A percentile compares a stretch with the other conserved stretches of the same genome.
Conservation (phyloP, 2,797 vertebrate genomes). For the Spinus olivaceus region DNA sequence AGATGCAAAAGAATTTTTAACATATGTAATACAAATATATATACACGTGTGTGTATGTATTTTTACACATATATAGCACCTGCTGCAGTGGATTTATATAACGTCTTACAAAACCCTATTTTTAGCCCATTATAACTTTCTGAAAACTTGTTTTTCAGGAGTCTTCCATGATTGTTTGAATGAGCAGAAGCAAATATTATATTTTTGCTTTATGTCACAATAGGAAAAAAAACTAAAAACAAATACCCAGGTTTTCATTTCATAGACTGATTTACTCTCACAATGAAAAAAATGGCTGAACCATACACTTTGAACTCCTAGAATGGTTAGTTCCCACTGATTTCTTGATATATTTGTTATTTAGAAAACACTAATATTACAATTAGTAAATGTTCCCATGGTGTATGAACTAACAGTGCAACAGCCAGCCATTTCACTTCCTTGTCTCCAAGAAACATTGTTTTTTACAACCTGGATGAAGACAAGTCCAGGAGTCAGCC, state of each 20-base stretch:
- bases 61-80: not conserved
- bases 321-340: not conserved
- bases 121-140: not conserved
- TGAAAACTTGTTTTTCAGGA: not conserved
- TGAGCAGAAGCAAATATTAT: not conserved
- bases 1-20: not conserved
- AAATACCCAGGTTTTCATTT: not conserved
- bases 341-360: not conserved
- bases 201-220: not conserved
- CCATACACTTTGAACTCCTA: not conserved
- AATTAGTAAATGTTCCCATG: not conserved
- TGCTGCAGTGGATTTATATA: not conserved
- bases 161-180: not conserved
- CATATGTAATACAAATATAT: not conserved
- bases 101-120: not conserved
- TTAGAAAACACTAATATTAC: not conserved
- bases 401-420: not conserved
- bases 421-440: not conserved
- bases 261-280: not conserved
- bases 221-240: rapidly evolving
- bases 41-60: not conserved
- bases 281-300: not conserved
- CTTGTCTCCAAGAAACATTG: not conserved
- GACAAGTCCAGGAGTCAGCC: not conserved
- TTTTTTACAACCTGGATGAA: not conserved